A percentile compares a stretch with the other conserved stretches of the same genome.
Conservation (phyloP, 2,888 invertebrate species). For the Torymus auratus region DNA sequence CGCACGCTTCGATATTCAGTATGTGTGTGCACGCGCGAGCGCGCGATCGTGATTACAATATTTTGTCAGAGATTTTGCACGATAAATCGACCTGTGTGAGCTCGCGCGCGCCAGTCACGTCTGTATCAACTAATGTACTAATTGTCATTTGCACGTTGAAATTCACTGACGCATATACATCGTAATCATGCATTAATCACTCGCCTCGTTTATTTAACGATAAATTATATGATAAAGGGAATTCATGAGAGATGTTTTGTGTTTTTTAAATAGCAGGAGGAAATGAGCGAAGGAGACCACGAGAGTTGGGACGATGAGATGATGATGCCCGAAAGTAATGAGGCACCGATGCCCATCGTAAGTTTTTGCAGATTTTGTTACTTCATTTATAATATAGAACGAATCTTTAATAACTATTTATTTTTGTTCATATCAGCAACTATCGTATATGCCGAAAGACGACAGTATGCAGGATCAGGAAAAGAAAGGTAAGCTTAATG, state of each 20-base stretch:
- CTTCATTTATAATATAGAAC: too few relatives aligned
- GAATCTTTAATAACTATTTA: not conserved
- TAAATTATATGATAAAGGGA: not conserved
- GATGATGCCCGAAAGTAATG: slow-evolving; percentile 73
- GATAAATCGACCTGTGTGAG: not conserved
- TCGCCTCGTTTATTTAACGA: not conserved
- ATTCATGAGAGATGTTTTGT: slow-evolving; percentile 40
- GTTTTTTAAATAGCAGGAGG: slow-evolving; percentile 67
- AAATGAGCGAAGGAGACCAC: slow-evolving; percentile 75
- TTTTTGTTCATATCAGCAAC: slow-evolving; percentile 61
- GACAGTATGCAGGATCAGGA: slow-evolving; percentile 72
- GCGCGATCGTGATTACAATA: not conserved
- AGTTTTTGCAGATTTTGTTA: slow-evolving; percentile 53
- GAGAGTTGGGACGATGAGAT: slow-evolving; percentile 76
- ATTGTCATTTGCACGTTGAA: not conserved
- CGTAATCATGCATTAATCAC: slow-evolving; percentile 9
- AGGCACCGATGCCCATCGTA: slow-evolving; percentile 72
- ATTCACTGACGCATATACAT: too few relatives aligned
- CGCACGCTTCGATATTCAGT: not conserved
- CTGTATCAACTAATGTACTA: not conserved
- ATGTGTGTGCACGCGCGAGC: not conserved
- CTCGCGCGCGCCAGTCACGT: too few relatives aligned
- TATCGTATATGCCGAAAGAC: slow-evolving; percentile 74
- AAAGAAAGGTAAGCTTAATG: slow-evolving; percentile 67
- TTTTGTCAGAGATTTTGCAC: slow-evolving; percentile 17